These are phyloP conservation scores for Ricordea florida DNA, from an alignment of 92 coral and sea anemone species.

Conservation along the genomic window DNA sequence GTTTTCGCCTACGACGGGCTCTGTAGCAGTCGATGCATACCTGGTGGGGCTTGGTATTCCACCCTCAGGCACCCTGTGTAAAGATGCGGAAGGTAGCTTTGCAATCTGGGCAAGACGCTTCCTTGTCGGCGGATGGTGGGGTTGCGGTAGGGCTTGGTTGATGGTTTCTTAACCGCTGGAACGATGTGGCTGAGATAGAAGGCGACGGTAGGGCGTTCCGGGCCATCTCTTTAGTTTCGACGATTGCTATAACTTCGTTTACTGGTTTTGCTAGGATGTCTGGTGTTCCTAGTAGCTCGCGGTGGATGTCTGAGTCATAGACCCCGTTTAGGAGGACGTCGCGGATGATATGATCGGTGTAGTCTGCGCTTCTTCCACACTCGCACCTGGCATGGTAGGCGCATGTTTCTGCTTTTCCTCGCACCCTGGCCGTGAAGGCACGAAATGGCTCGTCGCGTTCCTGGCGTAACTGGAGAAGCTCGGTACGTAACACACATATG, in stretches of 20 bases:
- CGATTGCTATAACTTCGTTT: constrained; percentile 54
- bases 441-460: constrained; percentile 62
- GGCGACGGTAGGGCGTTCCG: constrained; percentile 62
- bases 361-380: constrained; percentile 54
- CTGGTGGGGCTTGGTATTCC: constrained; percentile 67
- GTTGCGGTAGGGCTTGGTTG: background rate
- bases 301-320: constrained; percentile 62
- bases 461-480: constrained; percentile 58
- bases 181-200: constrained; percentile 40
- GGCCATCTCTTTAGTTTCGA: constrained; percentile 67
- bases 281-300: constrained; percentile 44
- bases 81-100: constrained; percentile 20
- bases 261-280: constrained; percentile 47
- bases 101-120: constrained; percentile 71
- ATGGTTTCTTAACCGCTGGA: constrained; percentile 14
- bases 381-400: constrained; percentile 23
- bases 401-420: constrained; percentile 66
- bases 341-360: constrained; percentile 61
- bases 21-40: constrained; percentile 62
- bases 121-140: constrained; percentile 12
- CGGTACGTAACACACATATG: constrained; percentile 59
- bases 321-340: constrained; percentile 63
- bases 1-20: constrained; percentile 33
- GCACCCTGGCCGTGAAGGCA: constrained; percentile 55
- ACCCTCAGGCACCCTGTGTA: constrained; percentile 61